Evolutionary conservation across 2,797 vertebrate genomes (phyloP).

Genomic region (Oreochromis grahami): DNA sequence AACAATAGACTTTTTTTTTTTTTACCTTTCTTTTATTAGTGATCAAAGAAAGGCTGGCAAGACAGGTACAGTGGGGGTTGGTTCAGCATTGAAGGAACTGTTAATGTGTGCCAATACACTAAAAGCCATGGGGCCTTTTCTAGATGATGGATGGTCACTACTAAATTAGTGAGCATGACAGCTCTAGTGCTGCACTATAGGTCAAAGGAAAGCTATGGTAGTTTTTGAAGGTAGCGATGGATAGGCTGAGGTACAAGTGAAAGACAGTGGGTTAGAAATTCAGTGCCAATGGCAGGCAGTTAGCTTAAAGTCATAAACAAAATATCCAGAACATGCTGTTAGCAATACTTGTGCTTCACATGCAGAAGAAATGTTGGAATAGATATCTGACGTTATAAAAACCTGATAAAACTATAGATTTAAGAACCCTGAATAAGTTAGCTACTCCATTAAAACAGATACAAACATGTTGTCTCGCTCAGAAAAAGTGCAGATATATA

Average conservation of each 20-base stretch:
- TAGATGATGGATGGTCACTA: slow-evolving; percentile 50
- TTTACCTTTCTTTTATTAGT: slow-evolving; percentile 21
- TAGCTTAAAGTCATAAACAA: not conserved
- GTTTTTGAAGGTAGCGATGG: not conserved
- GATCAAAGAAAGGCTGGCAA: slow-evolving; percentile 4
- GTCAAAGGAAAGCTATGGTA: slow-evolving; percentile 28
- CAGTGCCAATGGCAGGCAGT: not conserved
- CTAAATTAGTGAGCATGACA: slow-evolving; percentile 64
- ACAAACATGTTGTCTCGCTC: not conserved
- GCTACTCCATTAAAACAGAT: not conserved
- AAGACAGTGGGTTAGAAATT: not conserved
- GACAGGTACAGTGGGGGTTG: not conserved
- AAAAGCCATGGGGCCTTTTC: slow-evolving; percentile 66
- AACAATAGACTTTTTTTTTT: slow-evolving; percentile 45
- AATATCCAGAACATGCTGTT: not conserved
- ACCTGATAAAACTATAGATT: not conserved
- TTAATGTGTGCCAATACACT: slow-evolving; percentile 74
- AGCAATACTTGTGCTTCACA: not conserved
- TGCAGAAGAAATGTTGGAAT: not conserved
- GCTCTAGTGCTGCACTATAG: slow-evolving; percentile 14
- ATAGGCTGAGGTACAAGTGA: not conserved
- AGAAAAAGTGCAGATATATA: not conserved
- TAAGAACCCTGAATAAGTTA: no score
- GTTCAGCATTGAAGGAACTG: slow-evolving; percentile 18
- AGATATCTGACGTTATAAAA: not conserved